Base-by-base conservation (phyloP, 2,113 vertebrate species). In the Aythya baeri region DNA sequence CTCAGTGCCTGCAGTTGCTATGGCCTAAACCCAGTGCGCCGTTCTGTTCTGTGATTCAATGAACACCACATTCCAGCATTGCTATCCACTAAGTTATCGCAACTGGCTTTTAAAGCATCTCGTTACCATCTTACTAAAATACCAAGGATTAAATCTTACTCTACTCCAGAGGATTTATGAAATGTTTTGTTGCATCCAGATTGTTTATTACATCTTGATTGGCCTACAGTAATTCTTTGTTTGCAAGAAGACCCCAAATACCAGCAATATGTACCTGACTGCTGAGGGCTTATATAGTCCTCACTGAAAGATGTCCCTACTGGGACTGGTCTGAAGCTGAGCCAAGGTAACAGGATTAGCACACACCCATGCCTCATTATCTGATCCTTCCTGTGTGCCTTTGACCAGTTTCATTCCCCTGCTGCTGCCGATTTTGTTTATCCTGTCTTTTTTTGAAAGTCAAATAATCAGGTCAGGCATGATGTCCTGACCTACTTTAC, bases 141-240 rank as follows among this genome's bases (percentile, higher is more conserved):
- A 93, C 36, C 26, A 74, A 66, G 57, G 50, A 94, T 87, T 91
- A 89, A 75, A 65, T 61, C 36, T 87, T 93, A 70, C 50, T 88
- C 38, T 55, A 6, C 22, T 75, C 32, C 32, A 65, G 34, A 93
- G 38, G 76, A 77, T 86, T 89, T 84, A 70, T 32, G 23, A 76
- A 89, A 75, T 16, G 11, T 72, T 90, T 85, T 80, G 63, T 83
- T 91, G 79, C 29, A 80, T 63, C 5, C 71, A 79, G 26, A 58
- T 49, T 88, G 61, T 0, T 23, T 73, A 16, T 83, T 71, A 44
- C 52, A 72, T 71, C 44, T 66, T 86, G 36, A 73, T 21, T 85
- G 74, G 46, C 89, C 93, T 93, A 94, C 20, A 80, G 23, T 74
- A 89, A 84, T 85, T 73, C 66, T 87, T 91, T 76, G 5, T 89